Evolutionary conservation across 2,113 vertebrate species (phyloP).

Genomic region (Xiphophorus couchianus): DNA sequence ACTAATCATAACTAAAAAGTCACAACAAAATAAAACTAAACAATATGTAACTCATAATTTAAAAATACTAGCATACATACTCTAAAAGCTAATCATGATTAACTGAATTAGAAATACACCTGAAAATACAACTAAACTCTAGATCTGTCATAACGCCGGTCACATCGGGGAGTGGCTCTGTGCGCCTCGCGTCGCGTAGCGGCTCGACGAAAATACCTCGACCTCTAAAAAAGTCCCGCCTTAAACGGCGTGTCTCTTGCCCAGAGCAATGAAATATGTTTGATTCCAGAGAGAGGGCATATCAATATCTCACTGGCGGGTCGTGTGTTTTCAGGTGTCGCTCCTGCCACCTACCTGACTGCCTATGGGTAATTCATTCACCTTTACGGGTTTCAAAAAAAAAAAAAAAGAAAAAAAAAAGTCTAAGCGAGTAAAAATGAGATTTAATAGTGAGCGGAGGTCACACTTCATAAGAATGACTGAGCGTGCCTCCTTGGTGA

Average conservation of each 20-base stretch:
- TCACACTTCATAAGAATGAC: slow-evolving; percentile 73
- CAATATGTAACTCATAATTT: no score
- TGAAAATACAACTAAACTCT: no score
- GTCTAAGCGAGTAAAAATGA: slow-evolving; percentile 58
- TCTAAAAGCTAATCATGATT: no score
- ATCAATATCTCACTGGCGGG: slow-evolving; percentile 65
- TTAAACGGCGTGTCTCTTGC: slow-evolving; percentile 47
- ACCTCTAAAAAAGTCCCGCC: slow-evolving; percentile 54
- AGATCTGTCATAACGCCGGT: no score
- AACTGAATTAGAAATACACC: no score
- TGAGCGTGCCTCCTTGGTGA: slow-evolving; percentile 63
- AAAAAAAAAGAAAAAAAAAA: no score
- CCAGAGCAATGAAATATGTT: slow-evolving; percentile 61
- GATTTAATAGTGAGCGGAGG: slow-evolving; percentile 74
- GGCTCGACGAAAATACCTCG: slow-evolving; percentile 54
- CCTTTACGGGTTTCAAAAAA: slow-evolving; percentile 44
- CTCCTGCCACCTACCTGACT: slow-evolving; percentile 53
- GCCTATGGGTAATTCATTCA: slow-evolving; percentile 68
- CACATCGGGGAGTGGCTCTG: slow-evolving; percentile 37
- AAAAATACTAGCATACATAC: no score
- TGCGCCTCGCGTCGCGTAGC: neutral
- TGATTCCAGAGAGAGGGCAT: slow-evolving; percentile 60
- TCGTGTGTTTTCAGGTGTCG: slow-evolving; percentile 60
- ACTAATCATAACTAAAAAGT: no score
- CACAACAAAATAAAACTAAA: no score